These are phyloP conservation scores for Zaprionus africanus DNA, from an alignment of 1,140 invertebrate genomes.

Conservation along the genomic window DNA sequence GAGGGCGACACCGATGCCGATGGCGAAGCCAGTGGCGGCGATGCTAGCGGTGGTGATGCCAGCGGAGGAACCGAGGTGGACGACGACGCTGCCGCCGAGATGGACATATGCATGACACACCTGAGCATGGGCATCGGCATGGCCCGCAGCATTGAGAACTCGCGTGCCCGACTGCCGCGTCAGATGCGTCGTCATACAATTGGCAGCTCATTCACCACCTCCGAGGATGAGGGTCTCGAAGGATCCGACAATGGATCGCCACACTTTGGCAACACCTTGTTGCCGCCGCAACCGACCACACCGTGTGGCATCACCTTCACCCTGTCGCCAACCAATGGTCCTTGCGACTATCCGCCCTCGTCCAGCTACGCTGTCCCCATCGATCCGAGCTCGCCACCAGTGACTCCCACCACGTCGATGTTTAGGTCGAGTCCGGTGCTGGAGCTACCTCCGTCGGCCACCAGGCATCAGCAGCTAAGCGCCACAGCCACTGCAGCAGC, in stretches of 20 bases:
- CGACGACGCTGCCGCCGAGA: conserved; percentile 72
- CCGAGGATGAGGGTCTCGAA: conserved; percentile 77
- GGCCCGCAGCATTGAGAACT: conserved; percentile 71
- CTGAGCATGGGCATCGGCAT: conserved; percentile 64
- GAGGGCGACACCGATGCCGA: conserved; percentile 5
- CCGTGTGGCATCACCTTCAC: conserved; percentile 89
- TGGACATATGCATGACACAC: conserved; percentile 73
- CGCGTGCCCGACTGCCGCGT: conserved; percentile 62
- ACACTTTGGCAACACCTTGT: conserved; percentile 74
- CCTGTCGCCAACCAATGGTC: conserved; percentile 86
- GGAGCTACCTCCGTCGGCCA: conserved; percentile 77
- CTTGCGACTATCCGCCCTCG: conserved; percentile 74
- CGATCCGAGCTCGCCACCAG: conserved; percentile 85
- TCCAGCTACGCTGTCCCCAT: conserved; percentile 60
- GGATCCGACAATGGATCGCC: conserved; percentile 73
- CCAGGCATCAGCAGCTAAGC: conserved; percentile 36
- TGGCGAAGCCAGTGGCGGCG: conserved; percentile 62
- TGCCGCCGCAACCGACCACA: conserved; percentile 72
- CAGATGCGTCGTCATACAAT: conserved; percentile 80
- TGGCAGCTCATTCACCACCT: conserved; percentile 73
- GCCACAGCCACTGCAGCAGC: conserved; percentile 27
- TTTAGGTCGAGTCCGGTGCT: conserved; percentile 84
- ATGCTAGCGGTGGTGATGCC: conserved; percentile 52
- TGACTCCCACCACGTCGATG: conserved; percentile 81
- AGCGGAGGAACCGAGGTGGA: conserved; percentile 40